These are phyloP conservation scores for Thysanoteuthis rhombus DNA, from an alignment of 2,888 invertebrate genomes.

Conservation along the genomic window DNA sequence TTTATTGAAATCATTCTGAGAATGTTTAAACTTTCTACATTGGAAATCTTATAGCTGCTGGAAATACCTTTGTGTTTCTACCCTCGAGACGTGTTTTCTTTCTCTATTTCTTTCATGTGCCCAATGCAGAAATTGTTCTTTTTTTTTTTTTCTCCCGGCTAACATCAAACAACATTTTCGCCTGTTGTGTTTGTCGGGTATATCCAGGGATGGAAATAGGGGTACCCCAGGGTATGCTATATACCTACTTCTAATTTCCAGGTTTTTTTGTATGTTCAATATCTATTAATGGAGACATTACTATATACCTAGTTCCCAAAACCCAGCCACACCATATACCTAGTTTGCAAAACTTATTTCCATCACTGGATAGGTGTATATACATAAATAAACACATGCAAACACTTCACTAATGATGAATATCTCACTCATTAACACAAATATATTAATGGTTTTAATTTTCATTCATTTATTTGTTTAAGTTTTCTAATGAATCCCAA, in stretches of 20 bases:
- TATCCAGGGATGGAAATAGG: too few species aligned
- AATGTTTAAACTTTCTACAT: neutral
- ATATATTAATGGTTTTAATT: too few species aligned
- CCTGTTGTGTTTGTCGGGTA: neutral
- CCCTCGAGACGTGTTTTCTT: neutral
- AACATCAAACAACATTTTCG: neutral
- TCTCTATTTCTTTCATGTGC: neutral
- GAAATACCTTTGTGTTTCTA: neutral
- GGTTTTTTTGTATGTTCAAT: too few species aligned
- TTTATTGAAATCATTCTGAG: neutral
- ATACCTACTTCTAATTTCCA: too few species aligned
- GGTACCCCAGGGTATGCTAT: too few species aligned
- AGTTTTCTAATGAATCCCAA: neutral
- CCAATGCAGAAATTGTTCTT: neutral
- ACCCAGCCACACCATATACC: too few species aligned
- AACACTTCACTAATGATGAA: neutral
- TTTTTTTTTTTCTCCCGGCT: neutral
- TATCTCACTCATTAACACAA: too few species aligned
- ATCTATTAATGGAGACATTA: too few species aligned
- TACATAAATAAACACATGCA: neutral
- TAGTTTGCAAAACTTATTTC: too few species aligned
- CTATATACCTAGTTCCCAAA: too few species aligned
- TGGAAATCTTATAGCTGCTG: neutral
- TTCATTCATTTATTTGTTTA: neutral
- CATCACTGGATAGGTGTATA: too few species aligned